Evolutionary conservation across 2,113 vertebrate species (phyloP), one percentile per base, ranked within the genome.

Genomic region (Melanocharis versteri): DNA sequence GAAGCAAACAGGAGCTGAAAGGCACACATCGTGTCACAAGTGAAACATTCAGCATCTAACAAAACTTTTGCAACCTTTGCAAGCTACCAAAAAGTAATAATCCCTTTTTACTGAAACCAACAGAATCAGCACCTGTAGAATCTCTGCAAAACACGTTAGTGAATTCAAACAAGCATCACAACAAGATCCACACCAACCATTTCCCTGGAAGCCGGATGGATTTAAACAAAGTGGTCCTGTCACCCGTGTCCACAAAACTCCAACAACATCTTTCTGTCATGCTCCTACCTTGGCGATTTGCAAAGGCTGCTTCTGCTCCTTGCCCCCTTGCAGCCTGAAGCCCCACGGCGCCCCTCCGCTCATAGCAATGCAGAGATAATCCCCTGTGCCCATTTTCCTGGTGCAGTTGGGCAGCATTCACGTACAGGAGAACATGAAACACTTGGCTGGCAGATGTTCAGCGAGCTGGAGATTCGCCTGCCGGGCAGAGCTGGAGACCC

Each of bases 301-400:
- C 44, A 99, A 87, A 62, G 98, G 98, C 96, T 97, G 98, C 82
- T 98, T 97, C 89, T 98, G 97, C 87, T 99, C 99, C 92, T 98
- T 98, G 97, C 98, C 99, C 93, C 99, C 98, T 88, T 98, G 96
- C 96, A 99, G 76, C 70, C 97, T 97, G 98, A 99, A 99, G 51
- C 99, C 99, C 99, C 99, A 99, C 75, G 99, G 99, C 9, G 98
- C 98, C 73, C 98, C 98, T 90, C 99, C 99, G 11, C 97, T 98
- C 98, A 99, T 98, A 62, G 98, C 99, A 37, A 99, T 95, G 97
- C 99, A 99, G 97, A 99, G 97, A 96, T 98, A 99, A 97, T 99
- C 99, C 97, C 98, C 99, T 2, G 98, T 98, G 96, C 98, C 99
- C 99, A 99, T 99, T 82, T 97, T 98, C 85, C 83, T 73, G 91